phyloP scores from a whole-genome alignment of 2,797 vertebrate genomes.

The Cheirogaleus major region DNA sequence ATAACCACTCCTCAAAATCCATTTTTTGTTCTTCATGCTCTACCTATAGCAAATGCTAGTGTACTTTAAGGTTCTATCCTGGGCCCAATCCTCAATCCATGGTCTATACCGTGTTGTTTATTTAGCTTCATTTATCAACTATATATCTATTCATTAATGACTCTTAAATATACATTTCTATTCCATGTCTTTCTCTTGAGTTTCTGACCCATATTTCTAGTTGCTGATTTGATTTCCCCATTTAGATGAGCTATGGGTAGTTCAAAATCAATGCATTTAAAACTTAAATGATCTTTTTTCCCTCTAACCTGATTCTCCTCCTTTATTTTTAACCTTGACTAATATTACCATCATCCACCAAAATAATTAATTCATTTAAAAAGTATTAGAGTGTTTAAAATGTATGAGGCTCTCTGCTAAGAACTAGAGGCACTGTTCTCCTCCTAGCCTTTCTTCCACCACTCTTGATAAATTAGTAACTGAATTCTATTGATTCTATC shows the following conservation, averaged over 20 bases:
- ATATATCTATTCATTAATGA: background rate
- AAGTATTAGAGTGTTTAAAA: background rate
- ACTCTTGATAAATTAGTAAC: background rate
- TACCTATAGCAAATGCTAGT: background rate
- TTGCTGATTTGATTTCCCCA: conserved; percentile 1
- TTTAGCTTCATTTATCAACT: conserved; percentile 34
- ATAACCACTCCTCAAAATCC: background rate
- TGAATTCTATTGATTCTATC: background rate
- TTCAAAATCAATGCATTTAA: background rate
- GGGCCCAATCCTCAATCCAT: background rate
- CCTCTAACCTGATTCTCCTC: background rate
- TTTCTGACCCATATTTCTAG: conserved; percentile 2
- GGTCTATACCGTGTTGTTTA: background rate
- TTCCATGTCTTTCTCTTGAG: background rate
- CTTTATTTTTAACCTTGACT: background rate
- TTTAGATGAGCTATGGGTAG: background rate
- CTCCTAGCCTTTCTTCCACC: background rate
- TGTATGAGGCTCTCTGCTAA: background rate
- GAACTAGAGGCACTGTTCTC: background rate
- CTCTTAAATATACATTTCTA: conserved; percentile 10
- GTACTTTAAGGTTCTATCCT: background rate
- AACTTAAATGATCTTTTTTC: background rate
- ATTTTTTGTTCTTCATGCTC: background rate
- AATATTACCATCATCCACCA: background rate
- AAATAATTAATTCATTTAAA: conserved; percentile 13